Percentiles rank a stretch among this genome's conserved stretches.
These are phyloP conservation scores for Stegana nigrithorax DNA, from an alignment of 2,888 invertebrate genomes.

Conservation along the genomic window DNA sequence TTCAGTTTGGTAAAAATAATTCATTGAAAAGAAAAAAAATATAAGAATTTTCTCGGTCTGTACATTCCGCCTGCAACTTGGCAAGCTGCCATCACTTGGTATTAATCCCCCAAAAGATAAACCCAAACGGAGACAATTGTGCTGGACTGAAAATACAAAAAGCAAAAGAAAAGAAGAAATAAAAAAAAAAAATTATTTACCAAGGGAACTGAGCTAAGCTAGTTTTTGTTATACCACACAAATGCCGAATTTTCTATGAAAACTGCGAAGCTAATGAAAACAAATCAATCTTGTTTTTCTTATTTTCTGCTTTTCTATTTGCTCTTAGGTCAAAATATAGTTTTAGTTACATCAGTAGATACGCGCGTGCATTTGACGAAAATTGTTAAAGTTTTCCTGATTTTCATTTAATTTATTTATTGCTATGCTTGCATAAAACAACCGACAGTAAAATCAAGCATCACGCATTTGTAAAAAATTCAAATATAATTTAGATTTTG, in stretches of 20 bases:
- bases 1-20: not conserved
- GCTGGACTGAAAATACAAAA: constrained; percentile 19
- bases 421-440: too few species aligned
- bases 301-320: too few species aligned
- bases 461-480: too few species aligned
- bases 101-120: constrained; percentile 55
- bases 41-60: not conserved
- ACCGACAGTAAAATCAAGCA: too few species aligned
- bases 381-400: too few species aligned
- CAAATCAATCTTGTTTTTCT: not conserved
- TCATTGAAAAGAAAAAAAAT: constrained; percentile 3
- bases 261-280: not conserved
- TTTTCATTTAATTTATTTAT: too few species aligned
- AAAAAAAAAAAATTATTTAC: not conserved
- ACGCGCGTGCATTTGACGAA: too few species aligned
- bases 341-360: too few species aligned
- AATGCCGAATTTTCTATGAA: not conserved
- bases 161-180: not conserved
- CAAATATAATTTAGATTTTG: too few species aligned
- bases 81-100: constrained; percentile 59
- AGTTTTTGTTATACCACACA: constrained; percentile 33
- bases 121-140: constrained; percentile 53
- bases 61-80: constrained; percentile 45
- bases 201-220: too few species aligned
- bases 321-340: too few species aligned